Evolutionary conservation across 2,888 invertebrate species (phyloP), one percentile per base, ranked within the genome.

Genomic region (Pterobdella sp.): DNA sequence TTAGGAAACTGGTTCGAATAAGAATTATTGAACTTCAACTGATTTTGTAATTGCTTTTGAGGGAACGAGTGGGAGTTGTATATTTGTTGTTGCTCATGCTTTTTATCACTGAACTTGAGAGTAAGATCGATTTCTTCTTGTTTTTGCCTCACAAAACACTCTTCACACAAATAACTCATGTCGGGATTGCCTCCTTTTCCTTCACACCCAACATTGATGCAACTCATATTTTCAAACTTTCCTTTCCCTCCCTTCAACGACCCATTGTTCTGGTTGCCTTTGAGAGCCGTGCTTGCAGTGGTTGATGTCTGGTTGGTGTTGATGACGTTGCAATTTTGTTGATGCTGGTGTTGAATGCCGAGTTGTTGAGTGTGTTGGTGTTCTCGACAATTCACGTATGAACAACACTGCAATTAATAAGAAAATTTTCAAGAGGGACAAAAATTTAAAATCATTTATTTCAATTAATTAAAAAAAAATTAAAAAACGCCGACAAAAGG

Each of bases 131-230:
- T 69, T n/a, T 79, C 79, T 67, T 84, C 82, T 68, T 81, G 79
- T 75, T 83, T 84, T 77, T 86, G 86, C 74, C 84, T 83, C 56
- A 84, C 82, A 76, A 81, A 87, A 78, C 88, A 85, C 76, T 84
- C 79, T 74, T 84, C 78, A 80, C 74, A 74, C 49, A 74, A 49
- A 42, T 74, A 74, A 32, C 74, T 67, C 0, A 72, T 74, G 7
- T 65, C 74, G 1, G 74, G 72, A 18, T 52, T 67, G 32, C 72
- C 74, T 32, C 67, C 71, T 26, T 31, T 36, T n/a, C 74, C 72
- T 60, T 71, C 68, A 26, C 74, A 74, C 0, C 74, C 74, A 3
- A 72, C 7, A 22, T 74, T 72, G 7, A 74, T 71, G 36, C 74
- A 74, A n/a, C 66, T 49, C 29, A 74, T 49, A n/a, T n/a, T n/a